A percentile compares a stretch with the other conserved stretches of the same genome.
phyloP scores from a whole-genome alignment of 2,888 invertebrate species.

The Pinctada fucata region DNA sequence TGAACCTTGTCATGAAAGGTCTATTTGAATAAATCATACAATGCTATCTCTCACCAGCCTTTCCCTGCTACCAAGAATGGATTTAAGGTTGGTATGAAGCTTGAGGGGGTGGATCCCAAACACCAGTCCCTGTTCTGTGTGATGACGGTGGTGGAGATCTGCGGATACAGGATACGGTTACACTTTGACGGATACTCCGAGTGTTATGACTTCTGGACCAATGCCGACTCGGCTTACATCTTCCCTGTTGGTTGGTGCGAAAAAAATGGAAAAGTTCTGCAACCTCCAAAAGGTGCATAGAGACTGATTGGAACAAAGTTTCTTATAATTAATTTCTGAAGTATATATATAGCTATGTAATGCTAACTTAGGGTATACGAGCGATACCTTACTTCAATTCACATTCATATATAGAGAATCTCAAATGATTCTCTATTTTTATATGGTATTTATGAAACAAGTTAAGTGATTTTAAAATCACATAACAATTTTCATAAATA shows the following conservation, averaged over 20 bases:
- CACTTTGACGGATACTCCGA: constrained; percentile 95
- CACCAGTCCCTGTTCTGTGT: constrained; percentile 94
- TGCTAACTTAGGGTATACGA: no score
- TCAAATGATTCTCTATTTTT: neutral
- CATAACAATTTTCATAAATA: no score
- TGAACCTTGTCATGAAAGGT: no score
- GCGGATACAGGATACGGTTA: constrained; percentile 89
- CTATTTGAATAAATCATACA: no score
- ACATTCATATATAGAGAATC: neutral
- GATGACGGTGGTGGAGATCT: constrained; percentile 85
- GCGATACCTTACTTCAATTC: neutral
- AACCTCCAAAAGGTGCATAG: constrained; percentile 84
- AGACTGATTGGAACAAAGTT: no score
- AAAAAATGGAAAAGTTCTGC: constrained; percentile 86
- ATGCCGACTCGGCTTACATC: constrained; percentile 92
- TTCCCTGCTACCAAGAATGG: constrained; percentile 88
- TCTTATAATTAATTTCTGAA: no score
- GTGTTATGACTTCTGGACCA: constrained; percentile 94
- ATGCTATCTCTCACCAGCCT: constrained; percentile 52
- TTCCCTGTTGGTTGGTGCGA: constrained; percentile 97
- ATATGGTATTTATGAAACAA: neutral
- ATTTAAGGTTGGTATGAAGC: constrained; percentile 86
- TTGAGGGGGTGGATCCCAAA: constrained; percentile 95
- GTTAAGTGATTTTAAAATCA: no score
- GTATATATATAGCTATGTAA: no score